Evolutionary conservation across 2,888 invertebrate genomes (phyloP), one percentile per base, ranked within the genome.

Genomic region (Siphonodentalium dalli): DNA sequence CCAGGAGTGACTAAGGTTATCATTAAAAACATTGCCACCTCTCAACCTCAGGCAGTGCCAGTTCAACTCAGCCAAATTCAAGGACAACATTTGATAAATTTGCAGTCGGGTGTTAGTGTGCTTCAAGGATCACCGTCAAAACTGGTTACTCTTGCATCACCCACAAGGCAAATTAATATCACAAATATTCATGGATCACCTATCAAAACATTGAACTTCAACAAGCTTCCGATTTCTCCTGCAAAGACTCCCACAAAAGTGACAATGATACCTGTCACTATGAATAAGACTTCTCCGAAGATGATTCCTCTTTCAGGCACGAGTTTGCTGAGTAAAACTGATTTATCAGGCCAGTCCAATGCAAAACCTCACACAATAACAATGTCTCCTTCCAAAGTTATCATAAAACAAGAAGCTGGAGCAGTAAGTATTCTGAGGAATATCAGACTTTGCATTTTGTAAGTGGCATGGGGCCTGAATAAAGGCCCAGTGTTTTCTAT

Each of bases 231-330:
- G 18, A 69, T 75, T n/a, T 75, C 77, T 9, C 75, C 76, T 7
- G 70, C 83, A 41, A 83, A 84, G 58, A 82, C 84, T 56, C 81
- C 85, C 28, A 84, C 84, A 63, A 86, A 85, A 73, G 75, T 85
- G 48, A 78, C 75, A 49, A 75, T 75, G 69, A 83, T 85, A 59
- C 82, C 85, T 84, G 78, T 87, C 49, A 74, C 83, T 13, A 76
- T 85, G 1, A 80, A 87, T 8, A 89, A 90, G 80, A 87, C 89
- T 13, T 88, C 89, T 0, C 85, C 89, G 27, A 89, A 88, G 82
- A 86, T 90, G 38, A 61, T 65, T 18, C 64, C 68, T 37, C 68
- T 68, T 27, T 59, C 63, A 23, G 55, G 58, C 35, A 55, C 57
- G 13, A 65, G 66, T 61, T 62, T 72, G 40, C 54, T 71, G 49